Conservation (phyloP, 2,888 invertebrate species). For the Drosophila infuscata region DNA sequence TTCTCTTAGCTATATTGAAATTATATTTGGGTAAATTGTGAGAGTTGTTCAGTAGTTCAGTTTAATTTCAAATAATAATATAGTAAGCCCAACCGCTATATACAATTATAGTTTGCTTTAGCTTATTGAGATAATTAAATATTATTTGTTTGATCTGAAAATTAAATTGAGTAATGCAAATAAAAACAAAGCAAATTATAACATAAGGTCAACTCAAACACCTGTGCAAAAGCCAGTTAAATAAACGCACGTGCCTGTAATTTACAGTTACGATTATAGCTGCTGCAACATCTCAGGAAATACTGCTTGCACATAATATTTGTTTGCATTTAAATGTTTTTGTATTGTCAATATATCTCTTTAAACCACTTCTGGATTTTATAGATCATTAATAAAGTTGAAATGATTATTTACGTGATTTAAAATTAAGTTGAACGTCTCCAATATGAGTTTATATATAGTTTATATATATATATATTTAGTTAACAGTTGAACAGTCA, state of each 20-base stretch:
- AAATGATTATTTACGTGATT: conserved; percentile 56
- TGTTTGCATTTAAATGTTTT: neutral
- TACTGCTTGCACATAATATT: conserved; percentile 5
- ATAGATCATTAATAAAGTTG: conserved; percentile 26
- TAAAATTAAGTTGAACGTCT: conserved; percentile 26
- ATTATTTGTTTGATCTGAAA: neutral
- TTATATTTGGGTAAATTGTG: neutral
- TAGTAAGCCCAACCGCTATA: neutral
- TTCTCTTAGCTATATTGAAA: neutral
- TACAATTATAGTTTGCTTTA: neutral
- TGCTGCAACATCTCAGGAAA: conserved; percentile 4
- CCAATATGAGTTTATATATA: conserved; percentile 9
- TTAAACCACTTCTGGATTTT: conserved; percentile 33
- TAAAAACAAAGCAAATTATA: conserved; percentile 4
- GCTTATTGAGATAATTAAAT: neutral
- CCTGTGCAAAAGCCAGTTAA: conserved; percentile 41
- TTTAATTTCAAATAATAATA: neutral
- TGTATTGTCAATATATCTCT: conserved; percentile 13
- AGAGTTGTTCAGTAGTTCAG: neutral
- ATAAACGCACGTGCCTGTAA: conserved; percentile 26
- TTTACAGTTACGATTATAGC: conserved; percentile 15
- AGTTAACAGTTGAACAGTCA: conserved; percentile 20
- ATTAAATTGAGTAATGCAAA: neutral
- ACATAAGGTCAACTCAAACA: conserved; percentile 28
- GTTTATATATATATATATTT: neutral